A percentile compares a stretch with the other conserved stretches of the same genome.
Evolutionary conservation across 92 coral and sea anemone genomes (phyloP).

Genomic region (Zoanthus gigantus): DNA sequence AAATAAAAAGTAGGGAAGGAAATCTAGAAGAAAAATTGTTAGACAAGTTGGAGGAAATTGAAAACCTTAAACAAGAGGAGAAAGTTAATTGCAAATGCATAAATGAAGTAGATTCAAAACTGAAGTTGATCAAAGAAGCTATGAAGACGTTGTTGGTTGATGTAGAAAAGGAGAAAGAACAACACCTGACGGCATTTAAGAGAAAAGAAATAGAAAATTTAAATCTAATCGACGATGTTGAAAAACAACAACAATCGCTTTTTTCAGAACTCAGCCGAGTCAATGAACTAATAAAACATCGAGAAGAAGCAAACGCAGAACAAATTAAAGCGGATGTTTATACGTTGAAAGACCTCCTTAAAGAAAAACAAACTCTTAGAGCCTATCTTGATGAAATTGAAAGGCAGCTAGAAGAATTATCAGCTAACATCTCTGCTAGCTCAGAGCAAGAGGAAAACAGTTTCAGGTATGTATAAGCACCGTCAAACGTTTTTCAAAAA

Average conservation of each 20-base stretch:
- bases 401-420: slow-evolving; percentile 43
- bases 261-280: neutral
- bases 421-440: neutral
- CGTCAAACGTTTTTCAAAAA: neutral
- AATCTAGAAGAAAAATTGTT: slow-evolving; percentile 7
- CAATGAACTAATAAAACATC: neutral
- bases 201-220: neutral
- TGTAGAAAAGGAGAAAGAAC: neutral
- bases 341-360: slow-evolving; percentile 54
- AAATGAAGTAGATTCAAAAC: slow-evolving; percentile 18
- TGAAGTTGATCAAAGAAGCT: slow-evolving; percentile 27
- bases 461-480: neutral
- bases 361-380: slow-evolving; percentile 62
- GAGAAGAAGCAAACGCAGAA: neutral
- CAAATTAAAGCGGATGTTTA: slow-evolving; percentile 32
- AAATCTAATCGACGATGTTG: neutral
- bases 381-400: slow-evolving; percentile 74
- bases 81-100: slow-evolving; percentile 39
- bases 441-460: slow-evolving; percentile 6
- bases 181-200: neutral
- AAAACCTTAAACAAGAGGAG: slow-evolving; percentile 31
- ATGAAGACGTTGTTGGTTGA: slow-evolving; percentile 19
- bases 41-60: neutral
- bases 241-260: neutral
- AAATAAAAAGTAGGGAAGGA: slow-evolving; percentile 4